Evolutionary conservation across 1,140 invertebrate species (phyloP).

Genomic region (Alviniconcha marisindica): DNA sequence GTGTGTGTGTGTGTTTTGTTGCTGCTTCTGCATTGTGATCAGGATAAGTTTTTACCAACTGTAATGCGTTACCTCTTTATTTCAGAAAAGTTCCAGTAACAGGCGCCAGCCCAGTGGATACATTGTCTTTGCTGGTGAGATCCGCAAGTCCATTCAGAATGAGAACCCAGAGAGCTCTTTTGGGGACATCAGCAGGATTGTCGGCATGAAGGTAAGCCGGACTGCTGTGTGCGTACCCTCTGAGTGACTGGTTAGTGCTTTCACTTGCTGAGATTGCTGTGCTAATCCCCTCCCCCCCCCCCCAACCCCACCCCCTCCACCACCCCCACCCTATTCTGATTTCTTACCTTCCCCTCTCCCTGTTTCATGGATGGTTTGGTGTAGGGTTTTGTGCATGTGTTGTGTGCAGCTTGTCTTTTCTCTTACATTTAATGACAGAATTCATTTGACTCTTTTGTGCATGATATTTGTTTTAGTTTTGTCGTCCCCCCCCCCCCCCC

Average conservation of each 20-base stretch:
- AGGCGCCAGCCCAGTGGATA: slow-evolving; percentile 92
- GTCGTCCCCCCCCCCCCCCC: not conserved
- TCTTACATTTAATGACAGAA: not conserved
- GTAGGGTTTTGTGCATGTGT: not conserved
- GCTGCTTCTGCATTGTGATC: too few species aligned
- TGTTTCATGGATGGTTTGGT: too few species aligned
- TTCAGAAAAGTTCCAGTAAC: slow-evolving; percentile 44
- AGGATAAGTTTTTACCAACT: too few species aligned
- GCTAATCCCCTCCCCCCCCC: not conserved
- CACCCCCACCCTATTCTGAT: not conserved
- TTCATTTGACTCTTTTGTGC: not conserved
- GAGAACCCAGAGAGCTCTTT: slow-evolving; percentile 96
- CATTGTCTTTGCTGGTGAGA: slow-evolving; percentile 98
- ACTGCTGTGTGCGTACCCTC: not conserved
- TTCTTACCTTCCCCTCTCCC: not conserved
- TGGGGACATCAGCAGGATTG: slow-evolving; percentile 97
- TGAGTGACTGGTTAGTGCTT: not conserved
- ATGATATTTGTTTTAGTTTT: not conserved
- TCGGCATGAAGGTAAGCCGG: slow-evolving; percentile 90
- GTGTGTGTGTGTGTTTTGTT: not conserved
- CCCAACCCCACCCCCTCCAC: not conserved
- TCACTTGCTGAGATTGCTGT: not conserved
- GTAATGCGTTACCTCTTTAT: too few species aligned
- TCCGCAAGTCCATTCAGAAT: slow-evolving; percentile 89
- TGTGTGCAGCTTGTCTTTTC: not conserved